These are phyloP conservation scores for Carollia perspicillata DNA, from an alignment of 2,113 vertebrate genomes.

Conservation along the genomic window DNA sequence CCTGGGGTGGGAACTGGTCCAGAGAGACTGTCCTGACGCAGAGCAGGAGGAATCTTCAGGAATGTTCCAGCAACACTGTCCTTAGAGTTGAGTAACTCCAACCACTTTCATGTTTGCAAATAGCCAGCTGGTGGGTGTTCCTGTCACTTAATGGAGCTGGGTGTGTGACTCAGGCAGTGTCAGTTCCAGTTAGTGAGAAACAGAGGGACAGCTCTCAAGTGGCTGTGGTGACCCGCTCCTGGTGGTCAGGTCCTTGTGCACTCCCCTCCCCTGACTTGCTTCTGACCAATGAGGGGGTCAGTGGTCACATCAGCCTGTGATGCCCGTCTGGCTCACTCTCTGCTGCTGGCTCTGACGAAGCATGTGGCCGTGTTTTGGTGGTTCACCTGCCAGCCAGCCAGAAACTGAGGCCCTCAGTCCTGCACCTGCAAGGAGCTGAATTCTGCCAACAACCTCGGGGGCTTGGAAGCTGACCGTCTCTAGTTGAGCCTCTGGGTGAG, in stretches of 20 bases:
- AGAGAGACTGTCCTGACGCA: neutral
- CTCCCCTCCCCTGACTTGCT: neutral
- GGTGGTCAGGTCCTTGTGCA: neutral
- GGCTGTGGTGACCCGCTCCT: accelerated
- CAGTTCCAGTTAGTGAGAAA: neutral
- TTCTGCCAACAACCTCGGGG: neutral
- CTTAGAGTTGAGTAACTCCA: neutral
- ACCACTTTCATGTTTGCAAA: neutral
- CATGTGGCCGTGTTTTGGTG: neutral
- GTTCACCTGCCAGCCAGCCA: neutral
- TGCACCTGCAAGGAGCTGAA: neutral
- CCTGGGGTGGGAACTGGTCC: neutral
- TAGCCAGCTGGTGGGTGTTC: neutral
- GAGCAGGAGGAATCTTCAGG: neutral
- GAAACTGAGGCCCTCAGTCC: neutral
- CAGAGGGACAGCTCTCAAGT: neutral
- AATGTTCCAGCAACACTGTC: neutral
- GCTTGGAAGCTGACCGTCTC: neutral
- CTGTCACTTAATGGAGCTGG: neutral
- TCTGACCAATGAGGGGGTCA: neutral
- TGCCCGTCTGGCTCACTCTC: neutral
- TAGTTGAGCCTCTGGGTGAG: neutral
- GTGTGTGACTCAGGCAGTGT: neutral
- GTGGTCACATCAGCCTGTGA: neutral
- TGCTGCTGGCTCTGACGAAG: neutral